Conservation (phyloP, 2,888 invertebrate species). For the Cryptops parisi region DNA sequence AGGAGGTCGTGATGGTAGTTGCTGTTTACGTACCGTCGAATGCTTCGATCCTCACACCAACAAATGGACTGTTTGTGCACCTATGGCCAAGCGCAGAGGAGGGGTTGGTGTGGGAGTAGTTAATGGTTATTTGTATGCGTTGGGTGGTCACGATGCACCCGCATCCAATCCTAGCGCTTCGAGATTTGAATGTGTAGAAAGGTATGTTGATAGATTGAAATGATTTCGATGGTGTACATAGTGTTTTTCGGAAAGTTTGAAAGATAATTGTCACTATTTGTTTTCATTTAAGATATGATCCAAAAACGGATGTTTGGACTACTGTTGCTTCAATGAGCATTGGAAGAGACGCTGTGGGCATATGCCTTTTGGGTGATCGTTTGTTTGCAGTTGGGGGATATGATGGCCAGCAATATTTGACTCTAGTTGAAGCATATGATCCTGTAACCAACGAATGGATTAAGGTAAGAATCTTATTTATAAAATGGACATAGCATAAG, state of each 20-base stretch:
- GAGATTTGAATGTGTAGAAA: slow-evolving; percentile 77
- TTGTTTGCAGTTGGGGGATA: slow-evolving; percentile 78
- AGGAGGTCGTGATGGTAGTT: slow-evolving; percentile 81
- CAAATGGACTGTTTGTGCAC: slow-evolving; percentile 68
- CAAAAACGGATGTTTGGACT: slow-evolving; percentile 70
- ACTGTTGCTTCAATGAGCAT: slow-evolving; percentile 65
- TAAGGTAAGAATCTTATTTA: too few relatives aligned
- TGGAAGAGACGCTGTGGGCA: slow-evolving; percentile 76
- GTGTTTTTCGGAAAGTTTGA: not conserved
- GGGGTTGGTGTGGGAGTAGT: slow-evolving; percentile 81
- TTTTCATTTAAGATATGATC: slow-evolving; percentile 39
- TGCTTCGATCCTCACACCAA: slow-evolving; percentile 65
- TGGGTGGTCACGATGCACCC: slow-evolving; percentile 89
- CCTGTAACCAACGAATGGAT: slow-evolving; percentile 43
- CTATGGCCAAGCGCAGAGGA: slow-evolving; percentile 72
- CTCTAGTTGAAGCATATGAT: slow-evolving; percentile 78
- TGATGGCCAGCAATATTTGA: slow-evolving; percentile 75
- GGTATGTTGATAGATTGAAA: too few relatives aligned
- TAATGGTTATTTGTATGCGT: slow-evolving; percentile 74
- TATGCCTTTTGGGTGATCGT: slow-evolving; percentile 67
- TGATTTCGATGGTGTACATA: too few relatives aligned
- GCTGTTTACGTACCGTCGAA: slow-evolving; percentile 79
- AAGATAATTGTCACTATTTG: slow-evolving; percentile 1
- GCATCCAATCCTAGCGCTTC: slow-evolving; percentile 68
- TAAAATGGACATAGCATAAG: too few relatives aligned